Conservation (phyloP, 2,797 vertebrate genomes). For the Pipistrellus nathusii region DNA sequence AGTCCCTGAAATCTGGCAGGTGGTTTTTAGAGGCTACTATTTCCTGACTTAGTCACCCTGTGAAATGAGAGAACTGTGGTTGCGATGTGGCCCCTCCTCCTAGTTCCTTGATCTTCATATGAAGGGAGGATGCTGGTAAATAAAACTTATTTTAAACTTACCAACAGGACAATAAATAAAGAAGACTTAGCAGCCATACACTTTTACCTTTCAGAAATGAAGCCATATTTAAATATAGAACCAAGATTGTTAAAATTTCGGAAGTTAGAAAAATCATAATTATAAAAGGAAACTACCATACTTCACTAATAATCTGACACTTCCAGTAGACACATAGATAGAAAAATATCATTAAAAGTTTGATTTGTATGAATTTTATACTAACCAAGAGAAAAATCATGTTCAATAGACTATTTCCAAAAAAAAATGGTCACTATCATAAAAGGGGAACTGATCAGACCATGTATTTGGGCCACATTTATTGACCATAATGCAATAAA, state of each 20-base stretch:
- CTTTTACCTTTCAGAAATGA: slow-evolving; percentile 52
- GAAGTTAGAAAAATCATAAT: slow-evolving; percentile 44
- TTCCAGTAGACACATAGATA: background rate
- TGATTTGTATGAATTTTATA: slow-evolving; percentile 12
- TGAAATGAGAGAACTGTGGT: slow-evolving; percentile 29
- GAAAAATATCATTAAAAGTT: slow-evolving; percentile 23
- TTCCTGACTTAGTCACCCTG: slow-evolving; percentile 24
- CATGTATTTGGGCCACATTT: background rate
- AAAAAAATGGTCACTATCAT: background rate
- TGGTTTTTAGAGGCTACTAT: slow-evolving; percentile 41
- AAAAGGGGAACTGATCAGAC: background rate
- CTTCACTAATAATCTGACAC: background rate
- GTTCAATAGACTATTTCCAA: background rate
- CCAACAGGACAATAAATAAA: slow-evolving; percentile 1
- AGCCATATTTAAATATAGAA: slow-evolving; percentile 44
- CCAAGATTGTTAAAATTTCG: slow-evolving; percentile 37
- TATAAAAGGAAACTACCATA: background rate
- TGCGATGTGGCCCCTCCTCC: background rate
- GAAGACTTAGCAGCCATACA: background rate
- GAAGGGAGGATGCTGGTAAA: slow-evolving; percentile 32
- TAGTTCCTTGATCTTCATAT: background rate
- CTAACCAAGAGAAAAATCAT: slow-evolving; percentile 26
- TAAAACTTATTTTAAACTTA: slow-evolving; percentile 23
- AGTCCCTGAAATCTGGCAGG: slow-evolving; percentile 68
- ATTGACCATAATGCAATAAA: background rate